A percentile compares a stretch with the other conserved stretches of the same genome.
These are phyloP conservation scores for Cladopsammia gracilis DNA, from an alignment of 64 coral and sea anemone genomes.

Conservation along the genomic window DNA sequence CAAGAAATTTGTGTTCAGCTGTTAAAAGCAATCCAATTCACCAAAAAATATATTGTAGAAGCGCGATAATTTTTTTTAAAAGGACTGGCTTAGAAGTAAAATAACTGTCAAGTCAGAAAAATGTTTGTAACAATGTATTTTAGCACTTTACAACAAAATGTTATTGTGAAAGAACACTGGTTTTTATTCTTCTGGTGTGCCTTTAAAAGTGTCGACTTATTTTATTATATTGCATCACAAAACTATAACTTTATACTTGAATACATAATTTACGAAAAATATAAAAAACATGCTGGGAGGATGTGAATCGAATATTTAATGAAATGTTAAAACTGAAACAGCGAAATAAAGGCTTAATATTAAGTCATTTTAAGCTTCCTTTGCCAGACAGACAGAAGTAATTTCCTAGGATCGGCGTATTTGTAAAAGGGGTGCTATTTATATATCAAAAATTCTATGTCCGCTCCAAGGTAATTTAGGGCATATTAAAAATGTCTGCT, in stretches of 20 bases:
- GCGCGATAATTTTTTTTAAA: too few relatives aligned
- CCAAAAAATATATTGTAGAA: too few relatives aligned
- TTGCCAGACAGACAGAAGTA: not conserved
- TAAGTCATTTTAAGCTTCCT: not conserved
- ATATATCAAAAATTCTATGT: not conserved
- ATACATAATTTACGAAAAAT: not conserved
- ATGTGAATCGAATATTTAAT: not conserved
- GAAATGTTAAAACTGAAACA: slow-evolving; percentile 1
- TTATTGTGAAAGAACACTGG: not conserved
- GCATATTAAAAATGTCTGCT: slow-evolving; percentile 22
- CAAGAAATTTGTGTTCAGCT: not conserved
- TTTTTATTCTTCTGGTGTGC: not conserved
- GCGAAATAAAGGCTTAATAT: not conserved
- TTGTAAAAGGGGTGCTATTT: slow-evolving; percentile 24
- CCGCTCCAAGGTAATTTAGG: not conserved
- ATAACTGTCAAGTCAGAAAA: too few relatives aligned
- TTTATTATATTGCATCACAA: not conserved
- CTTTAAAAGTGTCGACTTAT: not conserved
- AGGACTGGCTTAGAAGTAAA: too few relatives aligned
- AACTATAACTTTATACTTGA: too few relatives aligned
- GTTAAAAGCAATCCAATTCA: not conserved
- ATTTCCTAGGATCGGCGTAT: not conserved
- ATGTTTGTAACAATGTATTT: not conserved
- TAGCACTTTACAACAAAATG: not conserved
- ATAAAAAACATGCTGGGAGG: not conserved